phyloP scores from a whole-genome alignment of 2,113 vertebrate genomes.

The Phyllopteryx taeniolatus region DNA sequence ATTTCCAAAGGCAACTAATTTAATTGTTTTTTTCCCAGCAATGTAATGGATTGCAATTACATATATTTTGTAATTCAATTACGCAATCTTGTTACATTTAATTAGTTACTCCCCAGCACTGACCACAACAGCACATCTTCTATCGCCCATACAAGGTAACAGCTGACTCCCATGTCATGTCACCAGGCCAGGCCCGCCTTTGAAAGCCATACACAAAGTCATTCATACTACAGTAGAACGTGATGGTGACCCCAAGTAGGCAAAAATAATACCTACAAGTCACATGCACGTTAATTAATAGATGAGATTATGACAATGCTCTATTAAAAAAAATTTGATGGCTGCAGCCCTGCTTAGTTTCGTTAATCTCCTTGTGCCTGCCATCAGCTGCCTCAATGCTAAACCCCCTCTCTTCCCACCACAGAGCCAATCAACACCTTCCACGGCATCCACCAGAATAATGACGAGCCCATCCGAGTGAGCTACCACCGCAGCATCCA shows the following conservation, averaged over 20 bases:
- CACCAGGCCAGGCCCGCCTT: no score
- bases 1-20: no score
- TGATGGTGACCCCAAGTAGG: neutral
- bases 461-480: conserved; percentile 93
- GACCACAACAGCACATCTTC: neutral
- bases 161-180: neutral
- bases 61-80: no score
- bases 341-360: neutral
- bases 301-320: no score
- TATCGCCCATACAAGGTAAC: neutral
- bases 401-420: neutral
- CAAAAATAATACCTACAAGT: neutral
- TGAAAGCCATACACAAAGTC: neutral
- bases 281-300: no score
- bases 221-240: neutral
- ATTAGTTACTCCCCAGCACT: no score
- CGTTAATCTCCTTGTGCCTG: neutral
- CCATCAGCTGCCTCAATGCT: neutral
- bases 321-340: neutral
- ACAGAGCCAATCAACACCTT: conserved; percentile 97
- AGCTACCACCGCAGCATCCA: conserved; percentile 97
- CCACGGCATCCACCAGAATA: conserved; percentile 94
- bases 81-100: no score
- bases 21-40: no score
- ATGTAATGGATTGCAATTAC: no score